phyloP scores from a whole-genome alignment of 2,797 vertebrate species.

The Somateria mollissima region DNA sequence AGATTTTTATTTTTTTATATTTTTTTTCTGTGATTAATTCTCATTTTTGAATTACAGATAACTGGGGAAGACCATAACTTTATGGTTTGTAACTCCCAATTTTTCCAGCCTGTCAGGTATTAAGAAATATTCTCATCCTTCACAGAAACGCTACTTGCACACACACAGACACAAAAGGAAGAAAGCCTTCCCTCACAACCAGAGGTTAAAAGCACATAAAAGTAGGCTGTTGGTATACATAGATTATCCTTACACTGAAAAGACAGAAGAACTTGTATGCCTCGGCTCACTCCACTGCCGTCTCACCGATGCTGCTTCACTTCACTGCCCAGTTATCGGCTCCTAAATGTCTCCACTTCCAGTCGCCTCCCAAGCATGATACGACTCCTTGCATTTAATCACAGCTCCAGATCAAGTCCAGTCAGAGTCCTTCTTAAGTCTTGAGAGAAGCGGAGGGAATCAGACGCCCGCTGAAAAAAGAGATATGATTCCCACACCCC shows the following conservation, averaged over 20 bases:
- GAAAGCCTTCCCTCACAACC: neutral
- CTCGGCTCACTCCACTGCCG: neutral
- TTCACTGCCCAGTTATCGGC: neutral
- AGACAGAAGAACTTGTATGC: fast-evolving
- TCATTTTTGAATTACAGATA: neutral
- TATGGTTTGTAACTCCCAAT: fast-evolving
- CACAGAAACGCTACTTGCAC: fast-evolving
- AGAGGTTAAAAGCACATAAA: neutral
- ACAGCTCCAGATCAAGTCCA: neutral
- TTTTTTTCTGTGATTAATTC: neutral
- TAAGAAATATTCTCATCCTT: neutral
- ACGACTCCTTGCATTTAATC: neutral
- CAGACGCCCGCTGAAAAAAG: neutral
- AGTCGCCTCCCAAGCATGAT: neutral
- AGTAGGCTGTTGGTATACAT: fast-evolving
- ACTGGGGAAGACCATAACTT: neutral
- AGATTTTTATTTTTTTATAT: neutral
- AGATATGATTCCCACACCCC: neutral
- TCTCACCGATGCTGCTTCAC: neutral
- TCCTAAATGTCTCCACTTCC: neutral
- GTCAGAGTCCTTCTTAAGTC: neutral
- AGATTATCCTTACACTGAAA: neutral
- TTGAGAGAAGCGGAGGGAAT: neutral
- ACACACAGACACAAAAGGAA: neutral
- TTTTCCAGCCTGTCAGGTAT: neutral